These are phyloP conservation scores for Brachyrhaphis roseni DNA, from an alignment of 2,797 vertebrate species.

Conservation along the genomic window DNA sequence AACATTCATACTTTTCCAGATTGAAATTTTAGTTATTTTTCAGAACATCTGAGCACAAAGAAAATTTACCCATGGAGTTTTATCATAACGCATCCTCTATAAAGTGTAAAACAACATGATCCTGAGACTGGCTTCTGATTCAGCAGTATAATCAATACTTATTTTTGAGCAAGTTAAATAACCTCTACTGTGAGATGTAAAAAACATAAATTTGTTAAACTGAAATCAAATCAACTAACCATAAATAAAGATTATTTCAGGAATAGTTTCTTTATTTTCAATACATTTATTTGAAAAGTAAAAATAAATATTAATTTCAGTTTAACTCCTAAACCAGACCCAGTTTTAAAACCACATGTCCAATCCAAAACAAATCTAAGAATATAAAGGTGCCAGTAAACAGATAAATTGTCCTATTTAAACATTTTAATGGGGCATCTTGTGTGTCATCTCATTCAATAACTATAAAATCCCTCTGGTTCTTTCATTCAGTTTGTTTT, in stretches of 20 bases:
- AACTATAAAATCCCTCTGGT: not conserved
- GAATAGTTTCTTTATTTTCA: not conserved
- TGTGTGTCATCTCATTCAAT: not conserved
- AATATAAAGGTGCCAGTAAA: not conserved
- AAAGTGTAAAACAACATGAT: not conserved
- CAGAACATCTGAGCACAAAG: not conserved
- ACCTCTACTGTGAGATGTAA: not conserved
- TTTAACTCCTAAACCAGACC: not conserved
- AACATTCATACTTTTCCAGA: not conserved
- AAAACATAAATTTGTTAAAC: not conserved
- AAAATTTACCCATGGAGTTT: not conserved
- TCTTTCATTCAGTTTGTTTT: not conserved
- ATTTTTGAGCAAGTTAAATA: not conserved
- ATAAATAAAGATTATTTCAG: not conserved
- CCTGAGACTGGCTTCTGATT: not conserved
- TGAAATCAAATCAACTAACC: not conserved
- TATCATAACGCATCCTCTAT: not conserved
- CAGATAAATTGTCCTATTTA: not conserved
- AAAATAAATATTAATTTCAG: not conserved
- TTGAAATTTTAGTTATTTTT: not conserved
- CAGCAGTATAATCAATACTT: not conserved
- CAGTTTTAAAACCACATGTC: not conserved
- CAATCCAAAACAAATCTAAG: not conserved
- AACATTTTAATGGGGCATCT: not conserved
- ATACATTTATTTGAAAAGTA: not conserved